Evolutionary conservation across 2,888 invertebrate genomes (phyloP).

Genomic region (Eubasilissa splendida): DNA sequence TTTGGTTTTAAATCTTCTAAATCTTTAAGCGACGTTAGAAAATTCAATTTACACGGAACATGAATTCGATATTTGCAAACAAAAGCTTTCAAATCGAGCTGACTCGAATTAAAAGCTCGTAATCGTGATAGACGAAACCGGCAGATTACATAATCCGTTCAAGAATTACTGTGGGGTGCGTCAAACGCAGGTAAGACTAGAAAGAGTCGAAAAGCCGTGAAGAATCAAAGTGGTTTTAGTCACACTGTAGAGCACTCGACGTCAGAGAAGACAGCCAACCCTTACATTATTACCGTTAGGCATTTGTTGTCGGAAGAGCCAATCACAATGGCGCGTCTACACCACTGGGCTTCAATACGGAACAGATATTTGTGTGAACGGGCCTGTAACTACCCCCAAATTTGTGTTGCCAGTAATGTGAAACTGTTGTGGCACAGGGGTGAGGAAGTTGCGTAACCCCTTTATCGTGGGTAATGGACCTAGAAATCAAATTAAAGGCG

Average conservation of each 20-base stretch:
- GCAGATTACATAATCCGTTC: background rate
- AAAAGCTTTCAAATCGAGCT: too few relatives aligned
- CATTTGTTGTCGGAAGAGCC: background rate
- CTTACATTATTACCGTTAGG: background rate
- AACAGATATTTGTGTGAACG: conserved; percentile 18
- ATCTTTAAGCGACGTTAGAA: too few relatives aligned
- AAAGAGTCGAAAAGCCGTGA: conserved; percentile 25
- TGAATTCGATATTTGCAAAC: too few relatives aligned
- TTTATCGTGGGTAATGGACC: too few relatives aligned
- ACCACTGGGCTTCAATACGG: conserved; percentile 14
- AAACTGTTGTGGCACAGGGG: conserved; percentile 36
- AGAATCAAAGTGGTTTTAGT: conserved; percentile 16
- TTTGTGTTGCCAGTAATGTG: conserved; percentile 37
- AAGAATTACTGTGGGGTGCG: background rate
- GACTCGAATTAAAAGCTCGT: conserved; percentile 11
- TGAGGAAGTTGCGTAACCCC: background rate
- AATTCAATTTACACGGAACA: too few relatives aligned
- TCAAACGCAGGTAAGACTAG: background rate
- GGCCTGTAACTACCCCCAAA: conserved; percentile 19
- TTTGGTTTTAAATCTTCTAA: too few relatives aligned
- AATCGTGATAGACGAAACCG: conserved; percentile 9
- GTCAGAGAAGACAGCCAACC: background rate
- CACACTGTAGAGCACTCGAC: conserved; percentile 1
- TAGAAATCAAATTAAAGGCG: too few relatives aligned
- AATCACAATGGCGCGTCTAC: conserved; percentile 7